Conservation (phyloP, 2,888 invertebrate genomes). For the Nemotelus nigrinus region DNA sequence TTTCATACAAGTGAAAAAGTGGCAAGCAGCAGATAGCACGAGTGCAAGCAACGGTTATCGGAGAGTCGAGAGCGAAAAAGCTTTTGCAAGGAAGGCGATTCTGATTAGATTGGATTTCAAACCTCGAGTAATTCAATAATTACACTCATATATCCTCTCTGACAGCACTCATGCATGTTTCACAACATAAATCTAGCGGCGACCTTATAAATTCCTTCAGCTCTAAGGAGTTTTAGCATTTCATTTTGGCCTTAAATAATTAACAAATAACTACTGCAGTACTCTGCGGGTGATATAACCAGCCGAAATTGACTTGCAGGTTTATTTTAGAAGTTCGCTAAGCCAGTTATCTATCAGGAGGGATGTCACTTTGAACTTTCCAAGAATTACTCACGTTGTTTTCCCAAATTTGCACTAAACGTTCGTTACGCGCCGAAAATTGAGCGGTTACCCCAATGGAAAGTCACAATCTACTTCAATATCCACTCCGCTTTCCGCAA, state of each 20-base stretch:
- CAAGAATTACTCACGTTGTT: background rate
- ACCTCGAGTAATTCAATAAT: background rate
- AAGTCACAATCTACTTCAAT: constrained; percentile 6
- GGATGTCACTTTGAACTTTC: background rate
- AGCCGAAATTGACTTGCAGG: too few relatives aligned
- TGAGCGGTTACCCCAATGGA: background rate
- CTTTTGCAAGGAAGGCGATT: constrained; percentile 13
- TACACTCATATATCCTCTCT: too few relatives aligned
- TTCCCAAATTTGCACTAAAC: background rate
- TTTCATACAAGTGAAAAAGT: background rate
- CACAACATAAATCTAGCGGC: too few relatives aligned
- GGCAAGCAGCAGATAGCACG: background rate
- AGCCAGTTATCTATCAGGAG: background rate
- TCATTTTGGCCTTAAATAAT: too few relatives aligned
- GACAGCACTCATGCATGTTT: too few relatives aligned
- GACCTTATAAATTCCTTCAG: too few relatives aligned
- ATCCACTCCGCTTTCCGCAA: background rate
- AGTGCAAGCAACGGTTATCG: background rate
- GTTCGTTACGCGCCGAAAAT: constrained; percentile 20
- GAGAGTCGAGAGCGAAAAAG: constrained; percentile 7
- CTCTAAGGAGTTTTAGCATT: too few relatives aligned
- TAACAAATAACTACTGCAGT: too few relatives aligned
- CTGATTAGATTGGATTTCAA: background rate
- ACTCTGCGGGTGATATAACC: too few relatives aligned
- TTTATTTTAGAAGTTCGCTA: too few relatives aligned